Evolutionary conservation across 2,888 invertebrate genomes (phyloP), one percentile per base, ranked within the genome.

Genomic region (Tenthredo livida): DNA sequence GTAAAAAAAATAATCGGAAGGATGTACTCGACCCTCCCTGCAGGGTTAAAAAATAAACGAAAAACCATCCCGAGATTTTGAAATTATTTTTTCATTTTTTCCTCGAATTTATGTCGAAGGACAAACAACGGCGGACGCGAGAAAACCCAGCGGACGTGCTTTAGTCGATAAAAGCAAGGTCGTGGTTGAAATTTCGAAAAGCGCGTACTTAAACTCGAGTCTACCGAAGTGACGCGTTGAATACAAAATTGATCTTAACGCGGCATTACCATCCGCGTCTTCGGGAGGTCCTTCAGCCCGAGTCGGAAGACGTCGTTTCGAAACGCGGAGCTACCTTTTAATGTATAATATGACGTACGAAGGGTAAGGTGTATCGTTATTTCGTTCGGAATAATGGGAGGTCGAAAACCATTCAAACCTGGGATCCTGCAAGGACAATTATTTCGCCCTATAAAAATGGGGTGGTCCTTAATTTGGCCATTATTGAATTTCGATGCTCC

Each of bases 161-260:
- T 80, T 80, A 80, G 80, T 80, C 80, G 80, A 80, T 80, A 80
- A 80, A 80, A 80, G 61, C 61, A 37, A 61, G 80, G 80, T 80
- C 80, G 80, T 90, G 90, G 90, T 85, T 84, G 88, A 90, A 91
- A 91, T 91, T 91, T 90, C 88, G 89, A 90, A 91, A 91, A 91
- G 90, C 91, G 90, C 89, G 88, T 87, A 89, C 91, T 91, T 90
- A 91, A 83, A 90, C 90, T 90, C 86, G 88, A 90, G 89, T 89
- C 90, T 90, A 88, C 70, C 88, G 89, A 90, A 90, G 91, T 91
- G 91, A 91, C 89, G 91, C 89, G 86, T 89, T 88, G 91, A 91
- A 91, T 91, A 91, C 91, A 91, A 91, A 91, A 91, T 91, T 90
- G 90, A 91, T 91, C 91, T 91, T 91, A 91, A 90, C 90, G 90